Conservation (phyloP, 2,888 invertebrate genomes). For the Ormia ochracea region DNA sequence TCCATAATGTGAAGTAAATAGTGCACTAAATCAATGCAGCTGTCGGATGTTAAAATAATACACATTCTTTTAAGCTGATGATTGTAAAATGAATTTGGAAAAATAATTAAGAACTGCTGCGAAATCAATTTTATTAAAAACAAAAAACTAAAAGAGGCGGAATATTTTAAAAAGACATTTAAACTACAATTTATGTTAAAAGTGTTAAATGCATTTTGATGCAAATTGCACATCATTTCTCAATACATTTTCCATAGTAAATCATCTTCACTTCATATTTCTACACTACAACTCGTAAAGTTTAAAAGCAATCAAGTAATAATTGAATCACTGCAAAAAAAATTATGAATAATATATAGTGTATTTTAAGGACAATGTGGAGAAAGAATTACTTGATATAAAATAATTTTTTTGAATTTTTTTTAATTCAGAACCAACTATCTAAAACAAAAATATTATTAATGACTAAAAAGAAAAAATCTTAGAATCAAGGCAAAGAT, state of each 20-base stretch:
- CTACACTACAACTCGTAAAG: background rate
- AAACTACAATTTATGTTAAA: conserved; percentile 43
- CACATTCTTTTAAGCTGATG: background rate
- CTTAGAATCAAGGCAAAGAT: too few relatives aligned
- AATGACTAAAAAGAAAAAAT: too few relatives aligned
- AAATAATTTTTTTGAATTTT: too few relatives aligned
- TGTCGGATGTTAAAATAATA: conserved; percentile 7
- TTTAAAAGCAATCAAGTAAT: background rate
- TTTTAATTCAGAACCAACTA: too few relatives aligned
- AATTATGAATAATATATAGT: too few relatives aligned
- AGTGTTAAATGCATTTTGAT: conserved; percentile 27
- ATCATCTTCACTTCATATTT: background rate
- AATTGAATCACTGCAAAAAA: background rate
- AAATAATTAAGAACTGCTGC: background rate
- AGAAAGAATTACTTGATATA: too few relatives aligned
- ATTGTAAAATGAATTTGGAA: background rate
- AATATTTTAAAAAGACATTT: background rate
- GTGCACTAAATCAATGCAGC: background rate
- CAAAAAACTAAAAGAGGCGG: background rate
- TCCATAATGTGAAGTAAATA: too few relatives aligned
- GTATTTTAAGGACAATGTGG: background rate
- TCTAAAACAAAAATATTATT: too few relatives aligned
- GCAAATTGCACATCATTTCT: conserved; percentile 20
- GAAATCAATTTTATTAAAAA: background rate
- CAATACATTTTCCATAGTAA: background rate